phyloP scores from a whole-genome alignment of 2,113 vertebrate species.

The Planiliza haematocheilus region DNA sequence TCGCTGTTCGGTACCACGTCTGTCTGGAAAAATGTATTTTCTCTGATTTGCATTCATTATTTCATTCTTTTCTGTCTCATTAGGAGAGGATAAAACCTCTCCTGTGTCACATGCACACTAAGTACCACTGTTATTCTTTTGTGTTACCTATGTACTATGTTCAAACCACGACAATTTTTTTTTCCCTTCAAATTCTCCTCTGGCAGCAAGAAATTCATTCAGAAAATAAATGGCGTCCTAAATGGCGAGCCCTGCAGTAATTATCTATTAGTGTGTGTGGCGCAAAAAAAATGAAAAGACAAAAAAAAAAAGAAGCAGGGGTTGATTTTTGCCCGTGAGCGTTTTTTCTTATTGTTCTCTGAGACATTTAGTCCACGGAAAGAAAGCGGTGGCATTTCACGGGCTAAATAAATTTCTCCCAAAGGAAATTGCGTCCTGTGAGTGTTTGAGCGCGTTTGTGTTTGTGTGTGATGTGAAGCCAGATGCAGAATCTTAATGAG shows the following conservation, averaged over 20 bases:
- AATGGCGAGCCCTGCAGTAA: conserved; percentile 7
- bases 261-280: conserved; percentile 33
- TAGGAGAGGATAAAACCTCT: neutral
- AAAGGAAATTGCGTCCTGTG: conserved; percentile 14
- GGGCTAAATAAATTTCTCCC: conserved; percentile 11
- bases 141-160: too few species aligned
- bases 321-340: conserved; percentile 33
- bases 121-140: too few species aligned
- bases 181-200: conserved; percentile 2
- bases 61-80: neutral
- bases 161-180: neutral
- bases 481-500: conserved; percentile 67
- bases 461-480: conserved; percentile 37
- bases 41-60: neutral
- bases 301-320: conserved; percentile 33
- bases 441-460: conserved; percentile 30
- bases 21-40: neutral
- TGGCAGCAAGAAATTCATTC: conserved; percentile 4
- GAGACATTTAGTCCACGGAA: neutral
- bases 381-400: conserved; percentile 34
- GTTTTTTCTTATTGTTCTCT: conserved; percentile 32
- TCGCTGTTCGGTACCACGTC: neutral
- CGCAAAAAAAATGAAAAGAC: conserved; percentile 7
- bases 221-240: conserved; percentile 16
- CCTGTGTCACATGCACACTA: too few species aligned